Evolutionary conservation across 2,888 invertebrate species (phyloP).

Genomic region (Tanaodytes sp.): DNA sequence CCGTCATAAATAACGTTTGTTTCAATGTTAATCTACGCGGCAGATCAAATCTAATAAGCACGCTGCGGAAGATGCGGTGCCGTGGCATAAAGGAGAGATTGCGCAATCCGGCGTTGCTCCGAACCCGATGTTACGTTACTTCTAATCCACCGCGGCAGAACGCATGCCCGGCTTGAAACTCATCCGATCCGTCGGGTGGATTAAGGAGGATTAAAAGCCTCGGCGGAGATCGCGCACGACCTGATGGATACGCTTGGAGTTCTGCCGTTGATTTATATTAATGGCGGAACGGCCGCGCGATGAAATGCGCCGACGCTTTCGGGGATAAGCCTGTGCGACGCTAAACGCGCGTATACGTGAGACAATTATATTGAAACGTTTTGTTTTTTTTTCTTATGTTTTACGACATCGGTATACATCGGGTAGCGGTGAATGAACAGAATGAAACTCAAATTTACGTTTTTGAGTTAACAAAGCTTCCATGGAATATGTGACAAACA

Average conservation of each 20-base stretch:
- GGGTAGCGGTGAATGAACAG: no score
- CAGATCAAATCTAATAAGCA: constrained; percentile 72
- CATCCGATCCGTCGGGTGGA: constrained; percentile 44
- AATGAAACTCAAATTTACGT: no score
- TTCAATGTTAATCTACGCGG: constrained; percentile 70
- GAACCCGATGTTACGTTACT: constrained; percentile 41
- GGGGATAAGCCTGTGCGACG: no score
- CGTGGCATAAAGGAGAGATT: constrained; percentile 58
- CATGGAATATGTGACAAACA: no score
- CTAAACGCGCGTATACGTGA: no score
- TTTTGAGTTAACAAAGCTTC: no score
- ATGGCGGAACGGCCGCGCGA: constrained; percentile 5
- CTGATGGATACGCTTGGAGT: constrained; percentile 19
- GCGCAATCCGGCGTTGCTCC: constrained; percentile 42
- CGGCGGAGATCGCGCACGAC: constrained; percentile 16
- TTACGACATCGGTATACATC: no score
- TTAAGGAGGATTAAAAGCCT: constrained; percentile 45
- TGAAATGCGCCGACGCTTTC: constrained; percentile 14
- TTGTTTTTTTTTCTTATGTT: no score
- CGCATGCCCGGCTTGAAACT: constrained; percentile 42
- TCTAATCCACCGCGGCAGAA: constrained; percentile 34
- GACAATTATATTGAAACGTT: no score
- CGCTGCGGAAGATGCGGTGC: constrained; percentile 59
- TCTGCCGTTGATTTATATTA: constrained; percentile 27
- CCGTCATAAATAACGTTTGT: constrained; percentile 71